Conservation (phyloP, 2,888 invertebrate species). For the Xestobium rufovillosum region DNA sequence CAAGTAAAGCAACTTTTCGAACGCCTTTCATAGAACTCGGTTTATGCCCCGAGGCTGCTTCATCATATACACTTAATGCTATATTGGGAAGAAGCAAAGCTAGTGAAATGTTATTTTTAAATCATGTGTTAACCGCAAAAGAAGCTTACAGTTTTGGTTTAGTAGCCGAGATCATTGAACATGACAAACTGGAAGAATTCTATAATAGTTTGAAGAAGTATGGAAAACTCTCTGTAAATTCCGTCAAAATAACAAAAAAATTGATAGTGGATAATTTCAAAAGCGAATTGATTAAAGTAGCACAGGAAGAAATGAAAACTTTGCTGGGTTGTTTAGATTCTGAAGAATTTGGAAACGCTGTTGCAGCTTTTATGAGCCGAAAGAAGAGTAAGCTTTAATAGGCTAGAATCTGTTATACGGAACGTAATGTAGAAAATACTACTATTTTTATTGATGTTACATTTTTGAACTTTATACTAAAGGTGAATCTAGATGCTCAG, state of each 20-base stretch:
- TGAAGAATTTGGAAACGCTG: slow-evolving; percentile 57
- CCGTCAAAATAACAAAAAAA: slow-evolving; percentile 62
- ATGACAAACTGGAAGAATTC: slow-evolving; percentile 49
- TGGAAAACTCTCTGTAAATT: slow-evolving; percentile 50
- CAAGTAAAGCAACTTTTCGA: slow-evolving; percentile 77
- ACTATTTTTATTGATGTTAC: too few relatives aligned
- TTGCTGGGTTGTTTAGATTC: slow-evolving; percentile 57
- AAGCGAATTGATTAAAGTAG: slow-evolving; percentile 56
- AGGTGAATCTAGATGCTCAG: too few relatives aligned
- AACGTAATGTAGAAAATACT: too few relatives aligned
- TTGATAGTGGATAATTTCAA: slow-evolving; percentile 56
- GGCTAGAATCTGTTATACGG: slow-evolving; percentile 1
- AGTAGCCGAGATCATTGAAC: slow-evolving; percentile 69
- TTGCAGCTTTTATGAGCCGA: slow-evolving; percentile 47
- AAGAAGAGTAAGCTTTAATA: slow-evolving; percentile 37
- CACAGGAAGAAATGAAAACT: slow-evolving; percentile 60
- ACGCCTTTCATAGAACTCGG: slow-evolving; percentile 85
- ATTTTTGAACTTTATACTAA: too few relatives aligned
- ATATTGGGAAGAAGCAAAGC: slow-evolving; percentile 78
- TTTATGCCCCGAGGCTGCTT: slow-evolving; percentile 83
- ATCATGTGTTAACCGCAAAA: slow-evolving; percentile 66
- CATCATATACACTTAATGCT: slow-evolving; percentile 75
- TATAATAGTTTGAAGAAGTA: slow-evolving; percentile 52
- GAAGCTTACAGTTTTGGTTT: slow-evolving; percentile 76
- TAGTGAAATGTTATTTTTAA: slow-evolving; percentile 47